Evolutionary conservation across 2,797 vertebrate genomes (phyloP).

Genomic region (Sandelia bainsii): DNA sequence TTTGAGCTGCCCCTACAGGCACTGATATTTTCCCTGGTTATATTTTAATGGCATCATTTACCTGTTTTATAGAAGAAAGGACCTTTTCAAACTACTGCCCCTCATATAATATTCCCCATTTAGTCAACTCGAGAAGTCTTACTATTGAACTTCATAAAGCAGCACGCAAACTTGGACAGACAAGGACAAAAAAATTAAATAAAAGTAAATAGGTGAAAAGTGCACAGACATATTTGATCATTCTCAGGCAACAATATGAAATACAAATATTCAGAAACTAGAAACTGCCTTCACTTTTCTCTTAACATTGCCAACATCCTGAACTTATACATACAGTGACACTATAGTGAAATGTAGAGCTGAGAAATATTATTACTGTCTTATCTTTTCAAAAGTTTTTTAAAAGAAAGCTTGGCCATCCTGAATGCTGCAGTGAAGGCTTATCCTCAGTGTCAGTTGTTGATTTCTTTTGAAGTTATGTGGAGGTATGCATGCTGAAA

Average conservation of each 20-base stretch:
- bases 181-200: neutral
- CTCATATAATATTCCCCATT: neutral
- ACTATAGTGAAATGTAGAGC: neutral
- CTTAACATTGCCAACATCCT: neutral
- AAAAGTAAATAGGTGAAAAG: neutral
- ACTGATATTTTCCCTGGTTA: neutral
- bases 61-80: slow-evolving; percentile 8
- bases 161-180: too few species aligned
- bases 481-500: slow-evolving; percentile 34
- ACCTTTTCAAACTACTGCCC: slow-evolving; percentile 1
- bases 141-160: neutral
- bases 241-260: slow-evolving; percentile 15
- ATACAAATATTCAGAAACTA: neutral
- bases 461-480: slow-evolving; percentile 47
- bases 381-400: slow-evolving; percentile 4
- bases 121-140: slow-evolving; percentile 6
- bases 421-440: slow-evolving; percentile 37
- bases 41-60: slow-evolving; percentile 8
- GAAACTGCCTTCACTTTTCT: neutral
- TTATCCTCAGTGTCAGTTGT: slow-evolving; percentile 24
- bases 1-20: neutral
- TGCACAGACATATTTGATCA: neutral
- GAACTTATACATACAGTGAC: neutral
- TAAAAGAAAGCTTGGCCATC: slow-evolving; percentile 1
- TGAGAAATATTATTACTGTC: neutral